Percentiles rank a stretch among this genome's conserved stretches.
phyloP scores from a whole-genome alignment of 1,140 invertebrate genomes.

The Pogonognathellus flavescens region DNA sequence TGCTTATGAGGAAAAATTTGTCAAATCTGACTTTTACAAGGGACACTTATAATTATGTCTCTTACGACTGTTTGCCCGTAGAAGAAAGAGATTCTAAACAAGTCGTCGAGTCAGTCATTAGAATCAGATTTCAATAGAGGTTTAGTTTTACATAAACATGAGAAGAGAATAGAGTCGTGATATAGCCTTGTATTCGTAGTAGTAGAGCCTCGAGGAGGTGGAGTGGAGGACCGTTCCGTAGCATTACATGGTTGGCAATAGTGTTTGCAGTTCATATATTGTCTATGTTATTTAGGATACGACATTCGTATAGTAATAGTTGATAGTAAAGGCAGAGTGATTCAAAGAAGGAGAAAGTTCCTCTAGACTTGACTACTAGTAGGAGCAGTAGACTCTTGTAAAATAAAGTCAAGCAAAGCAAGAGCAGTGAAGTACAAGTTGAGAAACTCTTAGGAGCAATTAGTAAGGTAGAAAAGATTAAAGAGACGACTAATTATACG shows the following conservation, averaged over 20 bases:
- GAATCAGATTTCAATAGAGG: constrained; percentile 50
- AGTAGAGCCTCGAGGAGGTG: constrained; percentile 37
- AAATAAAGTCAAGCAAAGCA: constrained; percentile 41
- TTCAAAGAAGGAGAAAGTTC: constrained; percentile 40
- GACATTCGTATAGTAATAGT: neutral
- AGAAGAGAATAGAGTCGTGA: constrained; percentile 30
- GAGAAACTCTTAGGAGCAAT: constrained; percentile 49
- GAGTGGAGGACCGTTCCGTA: constrained; percentile 3
- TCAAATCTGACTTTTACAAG: too few relatives aligned
- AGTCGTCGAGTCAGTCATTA: constrained; percentile 44
- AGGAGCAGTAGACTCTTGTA: neutral
- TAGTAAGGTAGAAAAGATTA: constrained; percentile 50
- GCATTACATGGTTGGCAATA: neutral
- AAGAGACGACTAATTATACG: constrained; percentile 50
- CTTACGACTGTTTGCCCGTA: constrained; percentile 7
- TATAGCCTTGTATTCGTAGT: neutral
- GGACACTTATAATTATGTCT: neutral
- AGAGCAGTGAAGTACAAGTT: constrained; percentile 46
- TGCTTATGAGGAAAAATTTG: too few relatives aligned
- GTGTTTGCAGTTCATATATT: too few relatives aligned
- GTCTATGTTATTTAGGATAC: neutral
- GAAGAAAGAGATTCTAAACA: constrained; percentile 41
- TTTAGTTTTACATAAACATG: constrained; percentile 50
- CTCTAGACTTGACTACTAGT: neutral
- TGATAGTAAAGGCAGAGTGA: neutral